phyloP scores from a whole-genome alignment of 2,797 vertebrate species.

The Sebastes taczanowskii region DNA sequence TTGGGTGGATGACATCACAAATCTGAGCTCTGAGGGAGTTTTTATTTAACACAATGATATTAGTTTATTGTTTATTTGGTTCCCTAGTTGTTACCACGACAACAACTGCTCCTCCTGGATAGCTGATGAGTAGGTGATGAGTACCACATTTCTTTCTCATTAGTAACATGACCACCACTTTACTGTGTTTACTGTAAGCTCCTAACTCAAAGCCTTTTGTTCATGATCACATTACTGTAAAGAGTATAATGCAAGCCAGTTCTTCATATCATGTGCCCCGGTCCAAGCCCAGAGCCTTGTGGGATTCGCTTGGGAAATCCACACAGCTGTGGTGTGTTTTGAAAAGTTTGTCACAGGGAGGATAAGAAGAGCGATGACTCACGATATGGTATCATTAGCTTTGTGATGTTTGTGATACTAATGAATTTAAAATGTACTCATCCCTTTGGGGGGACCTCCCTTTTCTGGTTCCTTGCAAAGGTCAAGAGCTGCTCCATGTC shows the following conservation, averaged over 20 bases:
- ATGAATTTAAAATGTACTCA: conserved; percentile 2
- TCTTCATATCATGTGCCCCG: background rate
- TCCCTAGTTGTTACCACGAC: background rate
- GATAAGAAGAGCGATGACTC: conserved; percentile 5
- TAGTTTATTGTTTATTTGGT: background rate
- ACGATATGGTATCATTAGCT: background rate
- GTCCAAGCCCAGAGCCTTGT: background rate
- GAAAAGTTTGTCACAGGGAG: background rate
- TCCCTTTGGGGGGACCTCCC: background rate
- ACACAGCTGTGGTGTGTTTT: conserved; percentile 14
- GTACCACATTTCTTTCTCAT: background rate
- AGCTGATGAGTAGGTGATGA: background rate
- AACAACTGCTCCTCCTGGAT: background rate
- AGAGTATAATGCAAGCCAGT: background rate
- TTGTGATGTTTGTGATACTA: conserved; percentile 4
- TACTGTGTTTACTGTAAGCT: background rate
- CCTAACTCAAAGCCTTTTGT: background rate
- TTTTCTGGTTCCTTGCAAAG: background rate
- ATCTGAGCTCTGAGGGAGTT: background rate
- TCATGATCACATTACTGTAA: background rate
- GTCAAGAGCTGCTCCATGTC: background rate
- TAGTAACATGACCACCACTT: background rate
- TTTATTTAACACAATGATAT: background rate
- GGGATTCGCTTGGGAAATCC: background rate
- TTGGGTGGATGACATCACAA: background rate